These are phyloP conservation scores for Cichladusa arquata DNA, from an alignment of 2,113 vertebrate species.

Conservation along the genomic window DNA sequence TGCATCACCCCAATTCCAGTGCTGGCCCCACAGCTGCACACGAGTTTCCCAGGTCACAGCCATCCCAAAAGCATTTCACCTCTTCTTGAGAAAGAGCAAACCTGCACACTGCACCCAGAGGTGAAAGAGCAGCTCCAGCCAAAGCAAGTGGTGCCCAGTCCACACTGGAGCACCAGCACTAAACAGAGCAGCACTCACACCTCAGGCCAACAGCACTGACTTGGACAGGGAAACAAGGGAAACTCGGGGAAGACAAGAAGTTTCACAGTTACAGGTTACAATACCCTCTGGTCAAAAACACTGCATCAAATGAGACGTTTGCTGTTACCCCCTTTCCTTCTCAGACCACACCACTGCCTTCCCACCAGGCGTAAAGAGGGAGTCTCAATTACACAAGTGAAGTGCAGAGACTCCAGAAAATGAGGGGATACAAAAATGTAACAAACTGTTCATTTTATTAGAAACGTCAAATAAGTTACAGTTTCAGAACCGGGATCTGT, in stretches of 20 bases:
- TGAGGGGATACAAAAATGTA: constrained; percentile 20
- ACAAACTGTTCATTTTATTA: constrained; percentile 43
- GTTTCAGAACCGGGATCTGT: not conserved
- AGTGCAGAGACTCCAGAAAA: not conserved
- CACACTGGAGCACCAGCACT: rapidly evolving
- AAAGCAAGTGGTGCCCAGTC: rapidly evolving
- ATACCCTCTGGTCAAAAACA: not conserved
- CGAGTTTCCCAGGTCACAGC: not conserved
- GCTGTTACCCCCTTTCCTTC: not conserved
- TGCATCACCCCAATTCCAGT: rapidly evolving
- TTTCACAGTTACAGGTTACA: not conserved
- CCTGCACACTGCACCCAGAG: not conserved
- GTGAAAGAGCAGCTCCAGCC: not conserved
- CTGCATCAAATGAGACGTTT: rapidly evolving
- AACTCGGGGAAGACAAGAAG: not conserved
- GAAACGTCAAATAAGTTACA: constrained; percentile 11
- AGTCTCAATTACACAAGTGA: not conserved
- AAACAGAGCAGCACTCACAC: rapidly evolving
- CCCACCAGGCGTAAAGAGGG: not conserved
- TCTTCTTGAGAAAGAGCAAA: not conserved
- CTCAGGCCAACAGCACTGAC: rapidly evolving
- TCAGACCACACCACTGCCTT: not conserved
- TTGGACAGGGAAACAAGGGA: rapidly evolving
- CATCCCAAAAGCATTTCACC: not conserved
- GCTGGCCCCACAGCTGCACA: rapidly evolving